Percentiles rank a stretch among this genome's conserved stretches.
Evolutionary conservation across 2,888 invertebrate species (phyloP).

Genomic region (Ctenicera cuprea): DNA sequence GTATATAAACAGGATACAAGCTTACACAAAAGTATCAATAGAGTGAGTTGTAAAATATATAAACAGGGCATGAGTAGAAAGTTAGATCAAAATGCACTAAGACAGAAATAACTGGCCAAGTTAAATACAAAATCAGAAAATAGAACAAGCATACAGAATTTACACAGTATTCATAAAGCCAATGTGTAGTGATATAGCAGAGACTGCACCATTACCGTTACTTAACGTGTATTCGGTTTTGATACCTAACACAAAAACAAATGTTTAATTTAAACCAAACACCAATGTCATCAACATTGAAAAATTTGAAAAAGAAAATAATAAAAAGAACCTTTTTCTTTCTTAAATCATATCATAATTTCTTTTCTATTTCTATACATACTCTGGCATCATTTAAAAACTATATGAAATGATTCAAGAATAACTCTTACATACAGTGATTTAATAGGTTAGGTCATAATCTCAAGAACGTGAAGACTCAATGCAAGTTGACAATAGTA

Average conservation of each 20-base stretch:
- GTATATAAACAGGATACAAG: constrained; percentile 24
- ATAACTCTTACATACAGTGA: not conserved
- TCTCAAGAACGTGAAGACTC: no score
- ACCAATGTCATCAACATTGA: not conserved
- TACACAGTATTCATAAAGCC: constrained; percentile 12
- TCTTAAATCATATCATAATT: not conserved
- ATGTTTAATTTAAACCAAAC: not conserved
- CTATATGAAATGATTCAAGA: not conserved
- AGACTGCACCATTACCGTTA: constrained; percentile 11
- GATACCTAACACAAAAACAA: constrained; percentile 20
- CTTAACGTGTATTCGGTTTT: constrained; percentile 2
- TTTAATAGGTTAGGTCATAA: no score
- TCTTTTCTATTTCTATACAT: not conserved
- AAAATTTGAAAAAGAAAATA: not conserved
- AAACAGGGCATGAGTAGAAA: constrained; percentile 3
- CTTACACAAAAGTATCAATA: constrained; percentile 18
- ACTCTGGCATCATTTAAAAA: not conserved
- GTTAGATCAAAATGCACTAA: constrained; percentile 31
- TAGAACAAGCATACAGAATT: constrained; percentile 24
- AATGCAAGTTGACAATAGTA: no score
- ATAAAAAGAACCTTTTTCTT: not conserved
- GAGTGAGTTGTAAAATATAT: constrained; percentile 31
- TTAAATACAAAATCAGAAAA: constrained; percentile 23
- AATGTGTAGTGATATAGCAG: not conserved
- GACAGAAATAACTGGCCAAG: constrained; percentile 6